Evolutionary conservation across 1,140 invertebrate species (phyloP).

Genomic region (Zaprionus ghesquierei): DNA sequence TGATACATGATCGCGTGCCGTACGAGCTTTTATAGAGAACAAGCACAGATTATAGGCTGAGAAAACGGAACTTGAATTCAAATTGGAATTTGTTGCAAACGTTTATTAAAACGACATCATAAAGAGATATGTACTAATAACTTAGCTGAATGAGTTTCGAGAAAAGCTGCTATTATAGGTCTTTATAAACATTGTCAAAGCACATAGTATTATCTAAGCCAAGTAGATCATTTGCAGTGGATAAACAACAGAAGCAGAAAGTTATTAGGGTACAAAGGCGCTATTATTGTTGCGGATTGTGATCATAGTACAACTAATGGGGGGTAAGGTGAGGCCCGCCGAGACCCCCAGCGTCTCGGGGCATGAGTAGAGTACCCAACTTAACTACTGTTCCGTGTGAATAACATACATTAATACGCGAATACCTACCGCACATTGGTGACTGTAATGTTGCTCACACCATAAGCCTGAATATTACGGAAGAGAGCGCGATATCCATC

Average conservation of each 20-base stretch:
- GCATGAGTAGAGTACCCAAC: neutral
- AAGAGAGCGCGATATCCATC: slow-evolving; percentile 91
- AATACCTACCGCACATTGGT: slow-evolving; percentile 87
- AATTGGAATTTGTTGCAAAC: neutral
- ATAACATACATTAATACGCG: neutral
- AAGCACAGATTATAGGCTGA: neutral
- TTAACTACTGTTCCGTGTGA: neutral
- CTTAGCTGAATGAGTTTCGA: neutral
- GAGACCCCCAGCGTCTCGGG: neutral
- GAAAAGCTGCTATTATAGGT: neutral
- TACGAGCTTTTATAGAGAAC: neutral
- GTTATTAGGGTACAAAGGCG: slow-evolving; percentile 5
- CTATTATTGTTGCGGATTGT: neutral
- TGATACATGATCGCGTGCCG: slow-evolving; percentile 53
- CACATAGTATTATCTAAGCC: neutral
- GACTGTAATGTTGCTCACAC: slow-evolving; percentile 89
- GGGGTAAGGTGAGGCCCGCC: neutral
- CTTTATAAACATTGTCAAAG: neutral
- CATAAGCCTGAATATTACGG: slow-evolving; percentile 89
- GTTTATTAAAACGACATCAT: neutral
- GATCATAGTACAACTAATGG: slow-evolving; percentile 15
- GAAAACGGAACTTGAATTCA: neutral
- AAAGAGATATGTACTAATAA: neutral
- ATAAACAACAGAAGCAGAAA: neutral
- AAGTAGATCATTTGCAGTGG: neutral